A percentile compares a stretch with the other conserved stretches of the same genome.
phyloP scores from a whole-genome alignment of 2,797 vertebrate species.

The Poeciliopsis gracilis region DNA sequence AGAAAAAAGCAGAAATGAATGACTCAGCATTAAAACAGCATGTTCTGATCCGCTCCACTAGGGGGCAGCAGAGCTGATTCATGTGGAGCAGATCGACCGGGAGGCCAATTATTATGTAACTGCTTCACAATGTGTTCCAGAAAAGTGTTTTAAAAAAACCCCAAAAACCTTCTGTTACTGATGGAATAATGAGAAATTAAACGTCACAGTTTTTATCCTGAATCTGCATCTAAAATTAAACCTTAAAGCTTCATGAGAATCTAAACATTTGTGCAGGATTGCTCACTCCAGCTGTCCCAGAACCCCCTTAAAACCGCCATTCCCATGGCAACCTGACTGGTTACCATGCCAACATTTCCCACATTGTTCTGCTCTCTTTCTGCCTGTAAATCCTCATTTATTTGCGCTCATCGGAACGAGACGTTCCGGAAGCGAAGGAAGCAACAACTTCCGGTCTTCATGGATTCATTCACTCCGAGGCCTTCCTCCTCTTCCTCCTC shows the following conservation, averaged over 20 bases:
- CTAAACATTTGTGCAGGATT: conserved; percentile 10
- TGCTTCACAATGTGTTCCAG: neutral
- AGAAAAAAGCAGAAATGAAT: conserved; percentile 3
- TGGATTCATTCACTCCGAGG: neutral
- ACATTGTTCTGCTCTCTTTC: conserved; percentile 26
- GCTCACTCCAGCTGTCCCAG: conserved; percentile 36
- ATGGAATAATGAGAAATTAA: neutral
- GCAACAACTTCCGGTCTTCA: conserved; percentile 15
- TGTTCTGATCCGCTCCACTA: conserved; percentile 41
- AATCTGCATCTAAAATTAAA: neutral
- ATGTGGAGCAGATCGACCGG: neutral
- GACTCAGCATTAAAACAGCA: neutral
- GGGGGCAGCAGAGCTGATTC: conserved; percentile 41
- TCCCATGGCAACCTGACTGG: conserved; percentile 69
- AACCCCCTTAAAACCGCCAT: conserved; percentile 52
- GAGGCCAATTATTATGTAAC: conserved; percentile 45
- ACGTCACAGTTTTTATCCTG: neutral
- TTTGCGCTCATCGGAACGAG: conserved; percentile 44
- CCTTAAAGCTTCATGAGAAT: conserved; percentile 6
- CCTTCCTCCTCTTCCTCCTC: neutral
- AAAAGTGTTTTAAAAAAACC: neutral
- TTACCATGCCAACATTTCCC: conserved; percentile 64
- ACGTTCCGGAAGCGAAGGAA: conserved; percentile 24
- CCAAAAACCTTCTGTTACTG: neutral
- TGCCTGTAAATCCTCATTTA: conserved; percentile 38